Percentiles rank a stretch among this genome's conserved stretches.
phyloP scores from a whole-genome alignment of 1,140 invertebrate species.

The Lepidostoma basale region DNA sequence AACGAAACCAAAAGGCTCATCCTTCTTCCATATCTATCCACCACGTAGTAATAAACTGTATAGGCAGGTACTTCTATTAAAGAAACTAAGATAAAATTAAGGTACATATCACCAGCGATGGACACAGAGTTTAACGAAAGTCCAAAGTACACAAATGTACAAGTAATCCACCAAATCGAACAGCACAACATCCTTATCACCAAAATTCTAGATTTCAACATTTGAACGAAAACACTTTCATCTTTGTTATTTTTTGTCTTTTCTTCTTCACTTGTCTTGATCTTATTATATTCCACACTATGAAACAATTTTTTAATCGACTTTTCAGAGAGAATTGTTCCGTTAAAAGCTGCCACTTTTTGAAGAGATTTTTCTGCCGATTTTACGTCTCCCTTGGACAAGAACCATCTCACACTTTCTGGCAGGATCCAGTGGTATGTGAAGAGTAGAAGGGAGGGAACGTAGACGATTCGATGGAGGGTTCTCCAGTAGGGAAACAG shows the following conservation, averaged over 20 bases:
- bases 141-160: slow-evolving; percentile 80
- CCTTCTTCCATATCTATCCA: slow-evolving; percentile 69
- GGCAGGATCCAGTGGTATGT: slow-evolving; percentile 66
- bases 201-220: slow-evolving; percentile 65
- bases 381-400: slow-evolving; percentile 70
- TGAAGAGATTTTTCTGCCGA: slow-evolving; percentile 66
- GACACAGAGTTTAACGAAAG: slow-evolving; percentile 79
- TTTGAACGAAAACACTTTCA: slow-evolving; percentile 55
- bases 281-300: slow-evolving; percentile 46
- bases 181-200: slow-evolving; percentile 67
- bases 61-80: slow-evolving; percentile 76
- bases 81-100: slow-evolving; percentile 74
- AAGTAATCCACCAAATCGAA: slow-evolving; percentile 72
- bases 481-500: slow-evolving; percentile 72
- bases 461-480: slow-evolving; percentile 70
- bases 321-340: slow-evolving; percentile 62
- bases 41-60: slow-evolving; percentile 66
- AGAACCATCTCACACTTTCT: slow-evolving; percentile 76
- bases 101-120: slow-evolving; percentile 73
- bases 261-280: slow-evolving; percentile 29
- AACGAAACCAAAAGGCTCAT: slow-evolving; percentile 65
- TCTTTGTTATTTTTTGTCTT: slow-evolving; percentile 24
- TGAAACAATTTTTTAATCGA: slow-evolving; percentile 56
- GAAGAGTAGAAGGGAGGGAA: slow-evolving; percentile 68
- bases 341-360: slow-evolving; percentile 73